Evolutionary conservation across 2,113 vertebrate species (phyloP), one percentile per base, ranked within the genome.

Genomic region (Bucco capensis): DNA sequence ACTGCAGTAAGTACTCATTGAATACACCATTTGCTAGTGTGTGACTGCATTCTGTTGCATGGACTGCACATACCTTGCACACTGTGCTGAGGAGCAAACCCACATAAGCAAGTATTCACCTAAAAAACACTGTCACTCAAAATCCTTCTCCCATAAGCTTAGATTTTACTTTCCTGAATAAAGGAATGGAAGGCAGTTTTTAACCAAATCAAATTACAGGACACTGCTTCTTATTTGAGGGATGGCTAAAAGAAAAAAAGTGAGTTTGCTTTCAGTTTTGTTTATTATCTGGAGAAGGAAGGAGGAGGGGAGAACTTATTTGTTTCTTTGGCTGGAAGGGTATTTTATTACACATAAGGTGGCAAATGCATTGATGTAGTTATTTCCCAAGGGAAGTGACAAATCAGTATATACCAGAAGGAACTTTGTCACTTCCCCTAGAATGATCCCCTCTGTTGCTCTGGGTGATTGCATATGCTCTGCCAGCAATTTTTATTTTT

Each of bases 321-420:
- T 93, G 60, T 81, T 90, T 86, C 60, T 81, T 83, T 91, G 35
- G 65, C 86, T 93, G 46, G 73, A 91, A 95, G 86, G 54, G 46
- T 81, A 71, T 93, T 86, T 92, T 92, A 93, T 93, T 92, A 88
- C 86, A 92, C 58, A 92, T 86, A 96, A 94, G 69, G 64, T 40
- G 10, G 69, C 3, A 10, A 91, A 94, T 62, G 60, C 76, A 92
- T 86, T 95, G 92, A 96, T 18, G 23, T 71, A 77, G 74, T 95
- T 94, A 92, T 96, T 94, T 96, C 93, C 82, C 92, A 89, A 74
- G 85, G 86, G 90, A 90, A 92, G 80, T 79, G 92, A 95, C 93
- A 88, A 93, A 94, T 94, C 88, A 86, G 90, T 81, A 79, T 69
- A 93, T 54, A 95, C 69, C 58, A 93, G 80, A 12, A 92, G 57